These are phyloP conservation scores for Trichonephila inaurata DNA, from an alignment of 1,140 invertebrate species.

Conservation along the genomic window DNA sequence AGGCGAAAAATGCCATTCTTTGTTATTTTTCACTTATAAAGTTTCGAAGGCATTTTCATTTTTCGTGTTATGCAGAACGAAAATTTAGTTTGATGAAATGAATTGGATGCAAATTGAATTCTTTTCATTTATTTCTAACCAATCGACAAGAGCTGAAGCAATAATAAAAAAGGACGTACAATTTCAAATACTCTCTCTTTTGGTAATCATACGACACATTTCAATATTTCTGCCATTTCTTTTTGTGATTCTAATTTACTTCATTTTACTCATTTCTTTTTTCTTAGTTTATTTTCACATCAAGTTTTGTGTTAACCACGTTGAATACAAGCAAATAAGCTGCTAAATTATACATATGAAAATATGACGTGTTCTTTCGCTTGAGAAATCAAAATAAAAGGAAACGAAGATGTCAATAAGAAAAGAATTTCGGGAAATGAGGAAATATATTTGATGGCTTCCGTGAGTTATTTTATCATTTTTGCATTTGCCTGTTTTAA, in stretches of 20 bases:
- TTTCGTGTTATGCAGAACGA: neutral
- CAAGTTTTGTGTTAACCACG: neutral
- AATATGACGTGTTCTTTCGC: neutral
- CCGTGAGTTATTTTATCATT: neutral
- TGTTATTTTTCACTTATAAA: slow-evolving; percentile 8
- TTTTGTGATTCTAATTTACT: neutral
- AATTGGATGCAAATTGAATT: slow-evolving; percentile 24
- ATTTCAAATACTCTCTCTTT: neutral
- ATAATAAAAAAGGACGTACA: neutral
- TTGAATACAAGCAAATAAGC: neutral
- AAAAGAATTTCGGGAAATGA: neutral
- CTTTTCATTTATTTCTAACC: slow-evolving; percentile 13
- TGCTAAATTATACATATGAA: slow-evolving; percentile 8
- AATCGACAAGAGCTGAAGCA: neutral
- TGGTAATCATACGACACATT: neutral
- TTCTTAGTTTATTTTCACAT: neutral
- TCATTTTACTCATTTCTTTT: neutral
- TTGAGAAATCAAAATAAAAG: neutral
- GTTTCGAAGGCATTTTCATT: neutral
- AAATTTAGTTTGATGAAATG: slow-evolving; percentile 23
- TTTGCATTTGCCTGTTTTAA: neutral
- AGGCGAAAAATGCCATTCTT: neutral
- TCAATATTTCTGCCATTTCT: neutral
- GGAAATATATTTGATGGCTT: neutral
- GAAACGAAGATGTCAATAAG: neutral